These are phyloP conservation scores for Enteromius afrohamiltoni DNA, from an alignment of 2,797 vertebrate genomes.

Conservation along the genomic window DNA sequence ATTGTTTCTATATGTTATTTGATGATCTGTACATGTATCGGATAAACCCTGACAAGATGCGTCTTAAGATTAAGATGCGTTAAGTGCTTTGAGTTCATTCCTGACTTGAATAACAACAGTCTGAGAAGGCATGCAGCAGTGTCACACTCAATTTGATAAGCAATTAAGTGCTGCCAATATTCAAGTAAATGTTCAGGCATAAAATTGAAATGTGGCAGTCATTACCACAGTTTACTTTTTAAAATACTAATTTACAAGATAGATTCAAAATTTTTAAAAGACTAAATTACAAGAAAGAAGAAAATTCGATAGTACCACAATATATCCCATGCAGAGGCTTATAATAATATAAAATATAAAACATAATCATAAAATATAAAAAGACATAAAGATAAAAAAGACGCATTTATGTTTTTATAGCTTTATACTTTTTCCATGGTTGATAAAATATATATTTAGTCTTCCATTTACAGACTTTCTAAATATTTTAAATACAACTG, in stretches of 20 bases:
- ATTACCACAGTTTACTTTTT: conserved; percentile 44
- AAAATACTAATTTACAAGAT: conserved; percentile 6
- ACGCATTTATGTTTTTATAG: background rate
- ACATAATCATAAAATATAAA: background rate
- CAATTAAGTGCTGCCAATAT: conserved; percentile 50
- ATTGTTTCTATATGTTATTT: conserved; percentile 15
- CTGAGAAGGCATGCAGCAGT: conserved; percentile 44
- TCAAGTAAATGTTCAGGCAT: conserved; percentile 53
- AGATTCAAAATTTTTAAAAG: background rate
- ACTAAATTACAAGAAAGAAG: too few species aligned
- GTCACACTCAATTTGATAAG: conserved; percentile 54
- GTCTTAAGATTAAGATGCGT: background rate
- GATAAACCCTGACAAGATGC: conserved; percentile 5
- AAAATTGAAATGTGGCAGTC: conserved; percentile 39
- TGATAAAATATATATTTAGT: background rate
- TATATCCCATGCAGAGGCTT: background rate
- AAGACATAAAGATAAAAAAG: background rate
- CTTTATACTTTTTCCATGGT: background rate
- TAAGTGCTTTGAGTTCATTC: conserved; percentile 46
- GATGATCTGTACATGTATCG: conserved; percentile 27
- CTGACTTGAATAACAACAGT: conserved; percentile 53
- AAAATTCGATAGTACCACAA: background rate
- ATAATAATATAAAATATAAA: background rate
- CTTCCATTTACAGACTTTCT: background rate
- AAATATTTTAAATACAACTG: background rate